Evolutionary conservation across 2,888 invertebrate genomes (phyloP).

Genomic region (Heliconius ethilla): DNA sequence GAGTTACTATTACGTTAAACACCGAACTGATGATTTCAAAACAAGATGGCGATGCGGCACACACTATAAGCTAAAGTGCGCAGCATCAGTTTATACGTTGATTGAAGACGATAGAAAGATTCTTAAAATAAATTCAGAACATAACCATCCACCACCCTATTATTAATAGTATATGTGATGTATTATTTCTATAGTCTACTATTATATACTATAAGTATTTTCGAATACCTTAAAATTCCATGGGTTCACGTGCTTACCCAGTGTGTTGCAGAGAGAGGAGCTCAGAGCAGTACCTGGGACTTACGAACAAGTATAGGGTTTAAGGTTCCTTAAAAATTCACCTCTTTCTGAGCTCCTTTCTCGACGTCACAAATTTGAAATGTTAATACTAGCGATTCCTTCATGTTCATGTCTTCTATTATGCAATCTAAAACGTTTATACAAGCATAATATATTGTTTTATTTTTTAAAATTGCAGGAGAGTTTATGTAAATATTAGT

Average conservation of each 20-base stretch:
- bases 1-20: conserved; percentile 52
- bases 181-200: neutral
- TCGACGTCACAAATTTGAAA: neutral
- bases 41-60: conserved; percentile 53
- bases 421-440: neutral
- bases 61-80: conserved; percentile 46
- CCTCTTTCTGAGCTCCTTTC: neutral
- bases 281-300: too few species aligned
- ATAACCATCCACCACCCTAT: conserved; percentile 38
- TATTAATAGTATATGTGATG: neutral
- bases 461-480: too few species aligned
- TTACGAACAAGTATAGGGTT: neutral
- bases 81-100: conserved; percentile 47
- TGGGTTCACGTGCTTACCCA: neutral
- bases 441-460: too few species aligned
- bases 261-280: neutral
- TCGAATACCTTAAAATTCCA: neutral
- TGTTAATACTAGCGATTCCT: neutral
- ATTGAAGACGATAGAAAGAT: conserved; percentile 33
- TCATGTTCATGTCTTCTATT: neutral
- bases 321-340: neutral
- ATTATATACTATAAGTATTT: too few species aligned
- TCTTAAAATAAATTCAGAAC: conserved; percentile 22
- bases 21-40: conserved; percentile 45
- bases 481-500: too few species aligned